Conservation (phyloP, 2,113 vertebrate species). For the Bufo gargarizans region DNA sequence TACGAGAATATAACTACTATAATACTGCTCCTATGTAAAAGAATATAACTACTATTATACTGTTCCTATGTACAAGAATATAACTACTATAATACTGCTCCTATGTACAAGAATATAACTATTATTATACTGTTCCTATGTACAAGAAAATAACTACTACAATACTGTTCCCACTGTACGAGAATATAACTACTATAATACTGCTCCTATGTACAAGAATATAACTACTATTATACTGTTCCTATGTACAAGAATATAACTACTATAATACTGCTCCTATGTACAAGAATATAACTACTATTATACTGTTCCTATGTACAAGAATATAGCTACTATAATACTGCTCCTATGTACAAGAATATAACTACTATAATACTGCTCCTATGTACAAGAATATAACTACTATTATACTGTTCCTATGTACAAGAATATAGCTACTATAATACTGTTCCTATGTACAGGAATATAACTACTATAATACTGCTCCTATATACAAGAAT, state of each 20-base stretch:
- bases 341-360: no score
- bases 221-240: neutral
- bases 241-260: neutral
- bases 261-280: neutral
- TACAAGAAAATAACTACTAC: constrained; percentile 18
- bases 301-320: neutral
- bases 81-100: neutral
- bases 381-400: no score
- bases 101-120: constrained; percentile 1
- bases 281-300: neutral
- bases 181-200: neutral
- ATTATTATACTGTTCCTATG: neutral
- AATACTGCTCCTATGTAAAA: neutral
- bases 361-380: no score
- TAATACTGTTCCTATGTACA: neutral
- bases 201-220: constrained; percentile 6
- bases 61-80: neutral
- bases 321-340: neutral
- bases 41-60: neutral
- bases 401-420: neutral
- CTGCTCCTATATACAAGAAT: neutral
- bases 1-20: neutral
- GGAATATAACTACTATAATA: constrained; percentile 17
- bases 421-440: neutral
- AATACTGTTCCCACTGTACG: constrained; percentile 6